phyloP scores from a whole-genome alignment of 2,888 invertebrate species.

The Oithona nana region DNA sequence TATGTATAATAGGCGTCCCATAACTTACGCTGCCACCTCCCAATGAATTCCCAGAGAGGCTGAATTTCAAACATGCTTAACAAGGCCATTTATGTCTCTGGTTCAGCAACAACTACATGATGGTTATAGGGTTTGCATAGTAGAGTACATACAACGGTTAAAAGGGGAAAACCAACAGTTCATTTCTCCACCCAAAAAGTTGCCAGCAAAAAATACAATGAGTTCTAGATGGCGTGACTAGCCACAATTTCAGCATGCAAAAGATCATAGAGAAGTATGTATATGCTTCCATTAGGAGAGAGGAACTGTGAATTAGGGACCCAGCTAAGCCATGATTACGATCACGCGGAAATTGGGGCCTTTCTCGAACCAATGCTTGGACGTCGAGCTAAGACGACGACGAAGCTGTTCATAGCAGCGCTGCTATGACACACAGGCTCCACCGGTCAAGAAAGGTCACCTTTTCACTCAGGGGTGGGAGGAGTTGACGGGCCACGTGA shows the following conservation, averaged over 20 bases:
- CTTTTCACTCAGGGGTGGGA: no score
- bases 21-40: no score
- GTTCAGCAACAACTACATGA: no score
- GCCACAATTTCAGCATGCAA: background rate
- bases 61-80: background rate
- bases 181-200: background rate
- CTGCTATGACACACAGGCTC: no score
- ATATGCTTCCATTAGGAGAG: background rate
- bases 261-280: background rate
- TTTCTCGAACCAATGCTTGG: background rate
- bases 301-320: background rate
- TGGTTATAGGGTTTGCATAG: no score
- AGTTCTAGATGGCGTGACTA: background rate
- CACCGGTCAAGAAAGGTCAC: no score
- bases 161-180: no score
- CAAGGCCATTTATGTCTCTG: background rate
- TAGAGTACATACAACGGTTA: no score
- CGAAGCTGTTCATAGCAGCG: no score
- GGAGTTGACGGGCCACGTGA: no score
- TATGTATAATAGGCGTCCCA: no score
- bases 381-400: background rate
- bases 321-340: background rate
- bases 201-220: background rate
- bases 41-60: no score
- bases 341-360: background rate